Evolutionary conservation across 2,113 vertebrate species (phyloP), one percentile per base, ranked within the genome.

Genomic region (Salminus brasiliensis): DNA sequence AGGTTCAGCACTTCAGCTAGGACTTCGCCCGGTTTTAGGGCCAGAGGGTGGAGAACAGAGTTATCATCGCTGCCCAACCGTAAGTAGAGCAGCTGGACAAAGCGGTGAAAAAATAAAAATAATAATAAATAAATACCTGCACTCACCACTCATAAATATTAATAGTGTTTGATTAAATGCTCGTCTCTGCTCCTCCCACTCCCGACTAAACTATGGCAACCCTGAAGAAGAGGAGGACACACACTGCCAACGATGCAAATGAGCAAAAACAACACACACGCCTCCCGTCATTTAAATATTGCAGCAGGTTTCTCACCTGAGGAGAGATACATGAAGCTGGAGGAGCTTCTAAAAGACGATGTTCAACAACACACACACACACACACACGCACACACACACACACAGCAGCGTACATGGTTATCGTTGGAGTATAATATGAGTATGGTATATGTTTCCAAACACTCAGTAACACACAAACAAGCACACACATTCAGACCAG

Each of bases 31-130:
- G 62, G 60, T 41, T 41, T 62, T 74, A 72, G 67, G 84, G 78
- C 78, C 80, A 83, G 78, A 83, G 72, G 81, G 79, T 27, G 59
- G 76, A 70, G 83, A 70, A n/a, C n/a, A 83, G 41, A 76, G 76
- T 77, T 77, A 78, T 78, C 76, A 79, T 83, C 60, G 76, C 45
- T 66, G 76, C 45, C 59, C 45, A 72, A 78, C 69, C 73, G 47
- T 55, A 82, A 82, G 75, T 15, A 25, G 18, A 59, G 41, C 47
- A 81, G 83, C 62, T 34, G 21, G 57, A n/a, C n/a, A n/a, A n/a
- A n/a, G n/a, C n/a, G n/a, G 59, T 85, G 83, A 34, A 65, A 72
- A 79, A 57, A 74, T 57, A n/a, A n/a, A n/a, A n/a, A n/a, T n/a
- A n/a, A n/a, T n/a, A n/a, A n/a, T n/a, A 10, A 41, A 41, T 41